These are phyloP conservation scores for Dinocampus coccinellae DNA, from an alignment of 2,888 invertebrate genomes.

Conservation along the genomic window DNA sequence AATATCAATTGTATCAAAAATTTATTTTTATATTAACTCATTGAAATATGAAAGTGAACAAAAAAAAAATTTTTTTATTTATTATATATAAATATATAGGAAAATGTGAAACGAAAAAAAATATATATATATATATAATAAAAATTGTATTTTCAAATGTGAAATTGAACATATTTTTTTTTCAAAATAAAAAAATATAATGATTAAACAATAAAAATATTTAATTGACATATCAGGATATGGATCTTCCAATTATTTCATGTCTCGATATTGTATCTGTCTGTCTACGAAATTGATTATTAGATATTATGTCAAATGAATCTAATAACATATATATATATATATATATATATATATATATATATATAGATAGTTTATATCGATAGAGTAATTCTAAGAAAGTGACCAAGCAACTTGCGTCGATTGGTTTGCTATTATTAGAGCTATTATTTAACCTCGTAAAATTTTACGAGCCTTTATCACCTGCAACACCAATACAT, in stretches of 20 bases:
- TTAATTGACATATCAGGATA: background rate
- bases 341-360: background rate
- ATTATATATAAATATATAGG: too few species aligned
- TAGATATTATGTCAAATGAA: conserved; percentile 14
- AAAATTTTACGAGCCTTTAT: conserved; percentile 44
- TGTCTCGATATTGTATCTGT: background rate
- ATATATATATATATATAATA: too few species aligned
- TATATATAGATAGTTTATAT: conserved; percentile 9
- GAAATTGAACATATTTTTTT: too few species aligned
- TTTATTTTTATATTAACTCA: too few species aligned
- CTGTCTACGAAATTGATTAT: conserved; percentile 29
- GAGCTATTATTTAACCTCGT: conserved; percentile 43
- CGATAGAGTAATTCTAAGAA: conserved; percentile 31
- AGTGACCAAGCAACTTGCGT: conserved; percentile 11
- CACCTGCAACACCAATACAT: conserved; percentile 34
- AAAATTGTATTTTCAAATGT: too few species aligned
- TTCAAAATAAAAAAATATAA: background rate
- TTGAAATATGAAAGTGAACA: too few species aligned
- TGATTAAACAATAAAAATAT: background rate
- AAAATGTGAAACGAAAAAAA: too few species aligned
- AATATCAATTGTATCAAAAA: too few species aligned
- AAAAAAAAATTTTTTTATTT: too few species aligned
- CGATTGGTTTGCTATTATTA: conserved; percentile 40
- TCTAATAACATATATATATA: conserved; percentile 5
- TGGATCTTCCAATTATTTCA: background rate